phyloP scores from a whole-genome alignment of 37 sponge, comb jelly and placozoan species.

The Trichoplax adhaerens region DNA sequence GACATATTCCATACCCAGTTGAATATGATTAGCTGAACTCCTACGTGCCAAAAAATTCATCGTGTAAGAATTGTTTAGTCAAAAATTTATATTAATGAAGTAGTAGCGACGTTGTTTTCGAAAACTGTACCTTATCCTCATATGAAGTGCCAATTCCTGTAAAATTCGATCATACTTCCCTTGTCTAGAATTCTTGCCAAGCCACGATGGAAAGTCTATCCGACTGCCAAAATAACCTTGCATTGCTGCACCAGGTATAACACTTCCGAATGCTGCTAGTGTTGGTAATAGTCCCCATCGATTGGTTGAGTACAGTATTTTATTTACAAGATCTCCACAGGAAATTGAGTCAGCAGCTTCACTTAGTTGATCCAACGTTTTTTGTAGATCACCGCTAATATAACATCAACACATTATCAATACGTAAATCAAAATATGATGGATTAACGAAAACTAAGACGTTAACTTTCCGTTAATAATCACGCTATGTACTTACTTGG shows the following conservation, averaged over 20 bases:
- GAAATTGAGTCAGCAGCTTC: constrained; percentile 70
- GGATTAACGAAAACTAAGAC: background rate
- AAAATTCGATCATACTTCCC: constrained; percentile 27
- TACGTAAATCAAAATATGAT: background rate
- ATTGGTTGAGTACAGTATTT: constrained; percentile 25
- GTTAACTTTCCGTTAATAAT: background rate
- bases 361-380: constrained; percentile 16
- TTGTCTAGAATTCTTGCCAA: constrained; percentile 76
- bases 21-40: background rate
- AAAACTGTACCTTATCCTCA: constrained; percentile 24
- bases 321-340: constrained; percentile 61
- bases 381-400: background rate
- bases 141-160: constrained; percentile 53
- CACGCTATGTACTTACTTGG: constrained; percentile 14
- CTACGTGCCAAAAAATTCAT: background rate
- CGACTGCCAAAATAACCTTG: constrained; percentile 31
- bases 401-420: background rate
- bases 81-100: no score
- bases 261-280: constrained; percentile 44
- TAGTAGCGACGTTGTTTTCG: no score
- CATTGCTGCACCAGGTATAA: constrained; percentile 65
- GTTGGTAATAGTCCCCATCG: constrained; percentile 60
- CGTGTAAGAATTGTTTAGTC: background rate
- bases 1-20: constrained; percentile 1
- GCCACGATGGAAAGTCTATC: constrained; percentile 76